Conservation (phyloP, 2,113 vertebrate genomes). For the Melospiza georgiana region DNA sequence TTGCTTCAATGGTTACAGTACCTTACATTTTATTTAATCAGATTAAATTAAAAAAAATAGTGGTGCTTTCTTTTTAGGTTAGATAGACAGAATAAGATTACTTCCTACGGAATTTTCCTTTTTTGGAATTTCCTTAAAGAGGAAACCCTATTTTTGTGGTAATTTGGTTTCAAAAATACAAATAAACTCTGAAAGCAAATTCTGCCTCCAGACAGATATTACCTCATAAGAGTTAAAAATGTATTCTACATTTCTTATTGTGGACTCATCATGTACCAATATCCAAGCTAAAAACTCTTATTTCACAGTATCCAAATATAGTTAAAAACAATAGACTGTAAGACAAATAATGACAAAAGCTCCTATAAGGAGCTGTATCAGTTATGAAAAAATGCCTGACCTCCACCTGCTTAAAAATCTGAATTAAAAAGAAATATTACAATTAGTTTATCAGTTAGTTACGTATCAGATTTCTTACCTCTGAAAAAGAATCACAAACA, state of each 20-base stretch:
- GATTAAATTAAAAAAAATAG: background rate
- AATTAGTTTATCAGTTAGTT: background rate
- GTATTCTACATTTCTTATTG: background rate
- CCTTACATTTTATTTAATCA: background rate
- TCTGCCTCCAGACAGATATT: background rate
- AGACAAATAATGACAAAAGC: background rate
- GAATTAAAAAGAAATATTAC: background rate
- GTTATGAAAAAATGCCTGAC: background rate
- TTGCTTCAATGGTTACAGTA: background rate
- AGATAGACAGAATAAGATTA: background rate
- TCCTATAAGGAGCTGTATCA: background rate
- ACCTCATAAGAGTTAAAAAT: background rate
- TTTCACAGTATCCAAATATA: background rate
- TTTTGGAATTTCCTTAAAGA: background rate
- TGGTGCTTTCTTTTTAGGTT: background rate
- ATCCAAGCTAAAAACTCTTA: background rate
- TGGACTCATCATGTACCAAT: background rate
- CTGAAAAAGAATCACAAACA: background rate
- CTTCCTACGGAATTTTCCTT: background rate
- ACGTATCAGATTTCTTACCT: background rate
- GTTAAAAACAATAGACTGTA: background rate
- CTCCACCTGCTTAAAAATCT: background rate
- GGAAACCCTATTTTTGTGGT: background rate
- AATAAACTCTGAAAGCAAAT: background rate
- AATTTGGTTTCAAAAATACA: background rate